Evolutionary conservation across 2,113 vertebrate genomes (phyloP).

Genomic region (Grammomys surdaster): DNA sequence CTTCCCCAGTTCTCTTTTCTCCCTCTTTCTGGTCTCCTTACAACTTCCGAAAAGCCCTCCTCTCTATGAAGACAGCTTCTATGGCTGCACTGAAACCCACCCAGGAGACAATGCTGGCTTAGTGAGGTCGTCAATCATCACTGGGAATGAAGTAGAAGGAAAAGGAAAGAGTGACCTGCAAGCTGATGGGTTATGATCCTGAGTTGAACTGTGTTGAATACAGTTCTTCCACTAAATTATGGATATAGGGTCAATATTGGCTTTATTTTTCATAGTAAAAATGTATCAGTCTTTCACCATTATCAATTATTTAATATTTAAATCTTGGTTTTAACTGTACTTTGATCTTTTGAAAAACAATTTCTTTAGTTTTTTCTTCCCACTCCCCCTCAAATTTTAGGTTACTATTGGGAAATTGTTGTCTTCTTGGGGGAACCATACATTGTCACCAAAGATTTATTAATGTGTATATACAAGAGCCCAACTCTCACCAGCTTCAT

Average conservation of each 20-base stretch:
- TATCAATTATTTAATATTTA: constrained; percentile 18
- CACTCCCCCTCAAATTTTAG: constrained; percentile 5
- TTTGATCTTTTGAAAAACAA: neutral
- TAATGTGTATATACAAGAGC: neutral
- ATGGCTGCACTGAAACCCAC: neutral
- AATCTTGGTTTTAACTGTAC: neutral
- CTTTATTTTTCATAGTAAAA: neutral
- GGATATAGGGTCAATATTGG: neutral
- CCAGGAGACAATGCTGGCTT: neutral
- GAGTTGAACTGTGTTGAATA: neutral
- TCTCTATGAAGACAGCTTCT: neutral
- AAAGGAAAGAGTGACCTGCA: neutral
- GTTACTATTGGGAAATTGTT: neutral
- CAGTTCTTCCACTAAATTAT: neutral
- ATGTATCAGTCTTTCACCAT: neutral
- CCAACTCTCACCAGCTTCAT: neutral
- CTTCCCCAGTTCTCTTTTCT: neutral
- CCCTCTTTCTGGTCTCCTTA: neutral
- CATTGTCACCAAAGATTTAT: neutral
- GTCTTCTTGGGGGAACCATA: neutral
- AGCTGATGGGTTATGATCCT: neutral
- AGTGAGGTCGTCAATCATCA: neutral
- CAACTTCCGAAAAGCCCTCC: neutral
- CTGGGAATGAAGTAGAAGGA: neutral
- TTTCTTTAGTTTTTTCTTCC: neutral